Conservation (phyloP, 2,113 vertebrate species). For the Pteropus alecto region DNA sequence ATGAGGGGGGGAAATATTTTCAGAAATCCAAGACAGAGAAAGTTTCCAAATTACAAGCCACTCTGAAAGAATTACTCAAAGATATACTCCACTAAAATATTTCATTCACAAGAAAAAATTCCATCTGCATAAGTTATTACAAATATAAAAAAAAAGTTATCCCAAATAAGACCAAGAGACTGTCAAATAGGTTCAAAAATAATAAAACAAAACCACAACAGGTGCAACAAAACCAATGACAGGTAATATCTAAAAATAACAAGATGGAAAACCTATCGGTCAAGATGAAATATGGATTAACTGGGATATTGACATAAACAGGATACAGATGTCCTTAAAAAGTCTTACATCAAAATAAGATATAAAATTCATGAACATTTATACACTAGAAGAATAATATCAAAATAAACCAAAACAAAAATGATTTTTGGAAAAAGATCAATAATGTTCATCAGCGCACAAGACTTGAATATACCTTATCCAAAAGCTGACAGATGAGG, state of each 20-base stretch:
- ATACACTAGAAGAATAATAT: not conserved
- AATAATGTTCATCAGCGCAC: not conserved
- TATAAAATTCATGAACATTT: not conserved
- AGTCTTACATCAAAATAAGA: not conserved
- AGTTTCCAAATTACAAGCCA: not conserved
- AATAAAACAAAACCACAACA: not conserved
- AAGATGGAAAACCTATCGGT: not conserved
- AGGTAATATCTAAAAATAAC: not conserved
- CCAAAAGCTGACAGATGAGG: not conserved
- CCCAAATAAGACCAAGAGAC: not conserved
- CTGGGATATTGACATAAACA: not conserved
- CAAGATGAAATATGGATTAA: not conserved
- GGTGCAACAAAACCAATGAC: not conserved
- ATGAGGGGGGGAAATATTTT: not conserved
- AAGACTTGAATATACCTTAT: not conserved
- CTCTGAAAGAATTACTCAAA: constrained; percentile 1
- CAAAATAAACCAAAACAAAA: not conserved
- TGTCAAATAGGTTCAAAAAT: not conserved
- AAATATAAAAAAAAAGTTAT: not conserved
- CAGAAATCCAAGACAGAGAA: not conserved
- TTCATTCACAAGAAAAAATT: not conserved
- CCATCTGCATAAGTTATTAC: not conserved
- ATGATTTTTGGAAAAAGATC: not conserved
- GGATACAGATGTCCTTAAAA: not conserved
- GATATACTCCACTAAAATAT: not conserved